Conservation (phyloP, 2,113 vertebrate genomes). For the Electrona antarctica region DNA sequence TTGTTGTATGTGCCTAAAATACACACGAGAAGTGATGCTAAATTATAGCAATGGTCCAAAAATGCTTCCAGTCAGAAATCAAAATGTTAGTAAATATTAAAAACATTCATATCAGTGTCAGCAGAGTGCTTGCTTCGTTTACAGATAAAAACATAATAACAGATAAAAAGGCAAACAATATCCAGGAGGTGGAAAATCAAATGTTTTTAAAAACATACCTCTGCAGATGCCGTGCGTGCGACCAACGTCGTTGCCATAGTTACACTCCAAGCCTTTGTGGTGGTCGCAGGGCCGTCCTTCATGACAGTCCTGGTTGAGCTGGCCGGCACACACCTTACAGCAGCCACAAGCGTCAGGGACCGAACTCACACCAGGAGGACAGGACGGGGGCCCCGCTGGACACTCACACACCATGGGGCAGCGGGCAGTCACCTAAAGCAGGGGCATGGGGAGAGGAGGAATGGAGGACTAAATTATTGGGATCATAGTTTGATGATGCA, state of each 20-base stretch:
- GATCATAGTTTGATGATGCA: too few species aligned
- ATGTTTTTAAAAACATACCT: conserved; percentile 64
- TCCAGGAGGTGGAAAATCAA: too few species aligned
- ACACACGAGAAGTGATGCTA: too few species aligned
- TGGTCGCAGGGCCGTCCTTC: conserved; percentile 80
- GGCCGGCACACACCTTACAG: conserved; percentile 84
- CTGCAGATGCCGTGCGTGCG: conserved; percentile 82
- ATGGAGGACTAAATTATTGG: not conserved
- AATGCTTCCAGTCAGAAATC: too few species aligned
- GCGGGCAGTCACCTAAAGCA: conserved; percentile 62
- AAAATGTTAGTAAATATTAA: too few species aligned
- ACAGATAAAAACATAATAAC: too few species aligned
- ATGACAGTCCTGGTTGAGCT: conserved; percentile 84
- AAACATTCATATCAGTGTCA: too few species aligned
- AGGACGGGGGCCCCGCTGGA: conserved; percentile 58
- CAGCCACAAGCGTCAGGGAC: conserved; percentile 81
- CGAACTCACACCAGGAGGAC: conserved; percentile 75
- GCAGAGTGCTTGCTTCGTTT: too few species aligned
- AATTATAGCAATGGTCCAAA: too few species aligned
- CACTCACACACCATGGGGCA: conserved; percentile 71
- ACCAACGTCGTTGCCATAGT: conserved; percentile 81
- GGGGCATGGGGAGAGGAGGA: not conserved
- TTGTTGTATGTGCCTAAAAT: too few species aligned
- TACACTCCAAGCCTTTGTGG: conserved; percentile 84
- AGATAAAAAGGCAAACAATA: too few species aligned